Base-by-base conservation (phyloP, 1,140 invertebrate species). In the Pararge aegeria region DNA sequence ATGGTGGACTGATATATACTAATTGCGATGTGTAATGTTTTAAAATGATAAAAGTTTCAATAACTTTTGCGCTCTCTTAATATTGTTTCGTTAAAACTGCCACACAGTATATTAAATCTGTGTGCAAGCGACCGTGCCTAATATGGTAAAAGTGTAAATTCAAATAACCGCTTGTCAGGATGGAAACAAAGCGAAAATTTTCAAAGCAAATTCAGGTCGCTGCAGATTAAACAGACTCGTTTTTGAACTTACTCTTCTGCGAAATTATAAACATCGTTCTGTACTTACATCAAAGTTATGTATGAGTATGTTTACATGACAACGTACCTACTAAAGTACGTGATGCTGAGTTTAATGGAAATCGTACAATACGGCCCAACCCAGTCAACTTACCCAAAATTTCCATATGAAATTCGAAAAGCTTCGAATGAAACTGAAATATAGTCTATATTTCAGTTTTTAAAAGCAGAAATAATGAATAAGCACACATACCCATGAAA, bases 181-280 rank as follows among this genome's bases (percentile, higher is more conserved):
- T 37, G 53, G 30, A 52, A 10, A 65, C 57, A 65, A 61, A 61
- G 58, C 64, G 52, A 60, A 55, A 58, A 66, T 66, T 66, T 66
- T 57, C 58, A 66, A 66, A 66, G 64, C 58, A 61, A 61, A 66
- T 66, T 66, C 54, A 57, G 54, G 58, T 55, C 54, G 61, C 46
- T 50, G 64, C 54, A 54, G 57, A 56, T 66, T 66, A 61, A 55
- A 55, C 44, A 54, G 58, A 49, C 44, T 61, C 52, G 49, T 37
- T 61, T 55, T 29, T 55, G 59, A 61, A 61, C 44, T 34, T 24
- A 42, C 52, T 55, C 54, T 55, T 55, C 38, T 44, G 44, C 54
- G 27, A 61, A 27, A 38, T 61, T 57, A 57, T 61, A 50, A 24
- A 20, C 42, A 20, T 46, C 19, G 42, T 20, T 18, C 19, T 20